Evolutionary conservation across 2,888 invertebrate species (phyloP), one percentile per base, ranked within the genome.

Genomic region (Acrobasis repandana): DNA sequence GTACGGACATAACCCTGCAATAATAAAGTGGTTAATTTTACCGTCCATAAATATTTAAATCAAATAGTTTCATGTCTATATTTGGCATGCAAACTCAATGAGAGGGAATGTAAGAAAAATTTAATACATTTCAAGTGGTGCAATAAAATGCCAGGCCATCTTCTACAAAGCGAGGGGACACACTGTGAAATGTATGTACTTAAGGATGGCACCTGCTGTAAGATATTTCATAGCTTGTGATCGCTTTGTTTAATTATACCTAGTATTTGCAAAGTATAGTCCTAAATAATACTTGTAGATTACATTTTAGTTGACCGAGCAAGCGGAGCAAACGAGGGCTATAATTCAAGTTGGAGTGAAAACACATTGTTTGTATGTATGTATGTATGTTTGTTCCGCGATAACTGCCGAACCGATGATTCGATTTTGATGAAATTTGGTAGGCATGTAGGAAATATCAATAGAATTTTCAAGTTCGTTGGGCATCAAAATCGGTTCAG

Each of bases 101-200:
- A 47, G 60, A 58, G 60, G 59, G 60, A 63, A 65, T 36, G 65
- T 54, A 68, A 65, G 61, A 65, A 58, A 69, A 74, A 76, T 43
- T 69, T 72, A 70, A 67, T 72, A 69, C 70, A 68, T 68, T 74
- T 78, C 74, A 74, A 76, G 75, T 72, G 67, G 68, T 69, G 71
- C 72, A 76, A 78, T 82, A 82, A 83, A 82, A 78, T 73, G 71
- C 72, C 71, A 73, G 77, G 73, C 77, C 79, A 77, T 77, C 77
- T 74, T 75, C 71, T 72, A 76, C 78, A 75, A 77, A 74, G 75
- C 75, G 73, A 77, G 67, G 73, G 69, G 68, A 77, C 75, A 75
- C 66, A 68, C 66, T 71, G 67, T 70, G 70, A 70, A 74, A 71
- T 74, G 69, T 67, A 63, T 65, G 56, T 58, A 56, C 51, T 47